These are phyloP conservation scores for Epinephelus cyanopodus DNA, from an alignment of 2,113 vertebrate genomes.

Conservation along the genomic window DNA sequence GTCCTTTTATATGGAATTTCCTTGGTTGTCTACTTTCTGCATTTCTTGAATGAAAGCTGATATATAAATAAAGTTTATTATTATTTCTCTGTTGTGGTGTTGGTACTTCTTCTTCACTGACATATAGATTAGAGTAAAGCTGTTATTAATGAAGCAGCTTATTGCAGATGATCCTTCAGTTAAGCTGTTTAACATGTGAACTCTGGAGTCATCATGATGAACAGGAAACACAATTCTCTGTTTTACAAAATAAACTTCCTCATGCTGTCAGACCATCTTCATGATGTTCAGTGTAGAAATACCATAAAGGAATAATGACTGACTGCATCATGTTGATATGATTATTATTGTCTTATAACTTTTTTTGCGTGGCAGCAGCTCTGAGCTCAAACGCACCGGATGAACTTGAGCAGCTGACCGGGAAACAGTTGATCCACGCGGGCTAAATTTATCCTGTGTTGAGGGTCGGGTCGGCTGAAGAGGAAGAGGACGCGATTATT, in stretches of 20 bases:
- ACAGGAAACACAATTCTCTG: not conserved
- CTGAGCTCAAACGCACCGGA: slow-evolving; percentile 43
- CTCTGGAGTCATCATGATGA: too few relatives aligned
- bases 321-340: not conserved
- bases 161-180: not conserved
- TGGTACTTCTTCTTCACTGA: too few relatives aligned
- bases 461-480: not conserved
- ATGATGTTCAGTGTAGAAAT: not conserved
- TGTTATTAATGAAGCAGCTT: not conserved
- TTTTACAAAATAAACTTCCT: not conserved
- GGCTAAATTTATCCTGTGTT: slow-evolving; percentile 41
- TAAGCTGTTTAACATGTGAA: too few relatives aligned
- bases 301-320: too few relatives aligned
- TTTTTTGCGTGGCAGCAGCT: not conserved
- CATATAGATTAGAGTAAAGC: too few relatives aligned
- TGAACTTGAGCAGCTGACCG: slow-evolving; percentile 68
- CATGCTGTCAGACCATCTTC: too few relatives aligned
- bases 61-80: too few relatives aligned
- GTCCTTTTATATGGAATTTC: too few relatives aligned
- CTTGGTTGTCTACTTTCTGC: too few relatives aligned
- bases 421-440: slow-evolving; percentile 58
- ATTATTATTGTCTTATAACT: not conserved
- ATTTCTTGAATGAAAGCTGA: too few relatives aligned
- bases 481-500: not conserved
- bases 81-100: too few relatives aligned